phyloP scores from a whole-genome alignment of 1,140 invertebrate genomes.

The Cardiocondyla obscurior region DNA sequence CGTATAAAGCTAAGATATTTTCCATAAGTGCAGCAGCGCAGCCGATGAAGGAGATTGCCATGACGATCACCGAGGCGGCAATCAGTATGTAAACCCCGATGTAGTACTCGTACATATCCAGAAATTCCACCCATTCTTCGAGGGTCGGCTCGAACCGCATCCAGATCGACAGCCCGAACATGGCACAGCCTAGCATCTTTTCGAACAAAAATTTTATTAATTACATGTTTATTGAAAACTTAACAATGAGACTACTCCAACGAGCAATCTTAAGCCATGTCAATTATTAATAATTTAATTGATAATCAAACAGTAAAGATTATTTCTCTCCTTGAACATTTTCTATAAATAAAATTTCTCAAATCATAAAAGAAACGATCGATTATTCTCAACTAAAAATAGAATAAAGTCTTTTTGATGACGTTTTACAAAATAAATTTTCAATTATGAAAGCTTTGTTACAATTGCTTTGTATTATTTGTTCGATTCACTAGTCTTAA shows the following conservation, averaged over 20 bases:
- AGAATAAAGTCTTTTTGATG: background rate
- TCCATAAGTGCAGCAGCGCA: conserved; percentile 90
- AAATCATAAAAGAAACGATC: background rate
- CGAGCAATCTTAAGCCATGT: background rate
- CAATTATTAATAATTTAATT: background rate
- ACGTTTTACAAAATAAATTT: background rate
- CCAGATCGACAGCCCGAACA: conserved; percentile 92
- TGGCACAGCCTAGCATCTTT: conserved; percentile 89
- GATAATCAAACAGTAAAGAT: background rate
- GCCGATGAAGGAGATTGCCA: conserved; percentile 90
- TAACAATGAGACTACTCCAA: background rate
- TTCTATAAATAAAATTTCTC: background rate
- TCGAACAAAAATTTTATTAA: conserved; percentile 33
- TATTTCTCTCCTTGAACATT: background rate
- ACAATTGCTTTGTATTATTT: background rate
- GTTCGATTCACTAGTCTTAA: background rate
- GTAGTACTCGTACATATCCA: conserved; percentile 91
- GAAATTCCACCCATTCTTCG: conserved; percentile 90
- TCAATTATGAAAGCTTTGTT: background rate
- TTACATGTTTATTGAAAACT: background rate
- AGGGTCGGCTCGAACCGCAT: conserved; percentile 91
- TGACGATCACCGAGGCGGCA: conserved; percentile 87
- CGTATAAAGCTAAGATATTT: conserved; percentile 85
- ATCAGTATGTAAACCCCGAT: conserved; percentile 92
- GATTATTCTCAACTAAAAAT: background rate